A percentile compares a stretch with the other conserved stretches of the same genome.
These are phyloP conservation scores for Motacilla tschutschensis DNA, from an alignment of 2,113 vertebrate genomes.

Conservation along the genomic window DNA sequence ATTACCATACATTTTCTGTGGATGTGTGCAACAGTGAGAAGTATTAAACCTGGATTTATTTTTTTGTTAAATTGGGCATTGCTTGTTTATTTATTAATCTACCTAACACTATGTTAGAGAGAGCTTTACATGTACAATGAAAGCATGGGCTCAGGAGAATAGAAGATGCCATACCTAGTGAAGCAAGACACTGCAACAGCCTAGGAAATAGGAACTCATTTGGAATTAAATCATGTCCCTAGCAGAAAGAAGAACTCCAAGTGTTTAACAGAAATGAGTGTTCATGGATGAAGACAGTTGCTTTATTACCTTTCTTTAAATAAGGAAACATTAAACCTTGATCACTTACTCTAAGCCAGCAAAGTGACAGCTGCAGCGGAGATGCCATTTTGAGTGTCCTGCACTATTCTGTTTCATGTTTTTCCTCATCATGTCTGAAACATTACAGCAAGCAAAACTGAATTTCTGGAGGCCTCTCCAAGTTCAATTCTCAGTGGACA, in stretches of 20 bases:
- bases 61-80: not conserved
- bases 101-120: not conserved
- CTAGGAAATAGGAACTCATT: not conserved
- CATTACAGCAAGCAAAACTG: not conserved
- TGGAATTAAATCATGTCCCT: not conserved
- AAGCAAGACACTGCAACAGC: not conserved
- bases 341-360: not conserved
- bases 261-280: not conserved
- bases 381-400: slow-evolving; percentile 1
- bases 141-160: not conserved
- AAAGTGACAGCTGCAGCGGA: not conserved
- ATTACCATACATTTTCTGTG: not conserved
- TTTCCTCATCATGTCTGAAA: not conserved
- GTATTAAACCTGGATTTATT: not conserved
- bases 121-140: not conserved
- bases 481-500: not conserved
- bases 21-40: not conserved
- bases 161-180: not conserved
- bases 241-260: not conserved
- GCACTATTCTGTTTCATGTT: not conserved
- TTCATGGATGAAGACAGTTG: not conserved
- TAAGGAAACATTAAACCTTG: not conserved
- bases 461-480: not conserved
- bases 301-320: not conserved
- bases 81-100: not conserved